Conservation (phyloP, 2,113 vertebrate species). For the Rhynchopsitta pachyrhyncha region DNA sequence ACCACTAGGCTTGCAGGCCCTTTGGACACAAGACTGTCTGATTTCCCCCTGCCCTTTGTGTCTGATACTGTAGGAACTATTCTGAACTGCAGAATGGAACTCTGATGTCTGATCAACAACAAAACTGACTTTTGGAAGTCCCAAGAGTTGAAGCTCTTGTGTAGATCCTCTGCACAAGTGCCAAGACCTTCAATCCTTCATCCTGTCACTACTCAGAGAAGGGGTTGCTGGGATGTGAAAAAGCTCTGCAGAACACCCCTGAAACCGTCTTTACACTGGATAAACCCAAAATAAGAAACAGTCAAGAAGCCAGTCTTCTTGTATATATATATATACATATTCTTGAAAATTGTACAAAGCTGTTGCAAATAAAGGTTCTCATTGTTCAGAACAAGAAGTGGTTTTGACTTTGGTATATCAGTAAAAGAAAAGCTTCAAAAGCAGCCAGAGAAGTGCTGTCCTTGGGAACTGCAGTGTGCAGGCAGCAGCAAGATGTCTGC, state of each 20-base stretch:
- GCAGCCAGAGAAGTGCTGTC: neutral
- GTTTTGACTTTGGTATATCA: neutral
- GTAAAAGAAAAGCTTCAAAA: neutral
- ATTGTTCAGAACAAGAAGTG: neutral
- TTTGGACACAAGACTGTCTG: neutral
- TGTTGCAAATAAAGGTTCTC: neutral
- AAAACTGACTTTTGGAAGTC: neutral
- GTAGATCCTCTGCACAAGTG: neutral
- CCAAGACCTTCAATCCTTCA: neutral
- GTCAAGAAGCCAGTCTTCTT: neutral
- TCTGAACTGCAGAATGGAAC: neutral
- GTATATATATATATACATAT: neutral
- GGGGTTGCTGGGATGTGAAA: neutral
- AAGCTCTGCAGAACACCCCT: neutral
- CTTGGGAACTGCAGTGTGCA: neutral
- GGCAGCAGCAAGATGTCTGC: neutral
- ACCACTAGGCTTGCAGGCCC: neutral
- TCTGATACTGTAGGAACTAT: rapidly evolving
- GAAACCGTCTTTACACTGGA: neutral
- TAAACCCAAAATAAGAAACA: neutral
- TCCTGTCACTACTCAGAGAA: neutral
- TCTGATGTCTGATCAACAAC: neutral
- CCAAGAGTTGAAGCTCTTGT: neutral
- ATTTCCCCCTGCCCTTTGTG: rapidly evolving
- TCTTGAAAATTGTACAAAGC: neutral